Evolutionary conservation across 1,140 invertebrate species (phyloP), one percentile per base, ranked within the genome.

Genomic region (Drosophila willistoni): DNA sequence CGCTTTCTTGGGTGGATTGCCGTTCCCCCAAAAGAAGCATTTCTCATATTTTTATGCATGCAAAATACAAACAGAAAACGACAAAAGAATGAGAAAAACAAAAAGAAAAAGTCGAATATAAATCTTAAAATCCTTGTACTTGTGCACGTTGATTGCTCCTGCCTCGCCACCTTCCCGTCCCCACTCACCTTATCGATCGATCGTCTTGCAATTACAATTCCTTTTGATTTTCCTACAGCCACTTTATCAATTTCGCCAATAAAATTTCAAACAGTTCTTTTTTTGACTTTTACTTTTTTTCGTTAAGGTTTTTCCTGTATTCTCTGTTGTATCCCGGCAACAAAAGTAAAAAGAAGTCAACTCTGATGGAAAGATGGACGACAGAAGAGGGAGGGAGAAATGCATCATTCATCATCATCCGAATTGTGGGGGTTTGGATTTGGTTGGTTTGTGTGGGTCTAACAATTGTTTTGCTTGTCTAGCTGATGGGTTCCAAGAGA

Each of bases 191-290:
- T 70, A 77, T 77, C 72, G 54, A 75, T 72, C 79, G 59, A 41
- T 64, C 64, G 41, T 7, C 68, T 64, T 64, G 51, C 64, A 62
- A 66, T 69, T 70, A 47, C 68, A 71, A 71, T 71, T 78, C 68
- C 68, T 56, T 79, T 79, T 60, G 59, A 56, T 68, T 68, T 78
- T 73, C 34, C 41, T 68, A 51, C 59, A 73, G 56, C 74, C 74
- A 77, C 75, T 77, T 72, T 77, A 77, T 77, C 75, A 77, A 77
- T 77, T 77, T 77, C 68, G 68, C 74, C 75, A 77, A 77, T 77
- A 56, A 77, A 77, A 71, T 51, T 65, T 77, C 47, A 75, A 77
- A 51, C 74, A 65, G 73, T 63, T 68, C 66, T 22, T 51, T 22
- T 70, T 55, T 17, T 64, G 63, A 22, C 73, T 51, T 51, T 51